phyloP scores from a whole-genome alignment of 2,888 invertebrate species.

The Lasioglossum calceatum region DNA sequence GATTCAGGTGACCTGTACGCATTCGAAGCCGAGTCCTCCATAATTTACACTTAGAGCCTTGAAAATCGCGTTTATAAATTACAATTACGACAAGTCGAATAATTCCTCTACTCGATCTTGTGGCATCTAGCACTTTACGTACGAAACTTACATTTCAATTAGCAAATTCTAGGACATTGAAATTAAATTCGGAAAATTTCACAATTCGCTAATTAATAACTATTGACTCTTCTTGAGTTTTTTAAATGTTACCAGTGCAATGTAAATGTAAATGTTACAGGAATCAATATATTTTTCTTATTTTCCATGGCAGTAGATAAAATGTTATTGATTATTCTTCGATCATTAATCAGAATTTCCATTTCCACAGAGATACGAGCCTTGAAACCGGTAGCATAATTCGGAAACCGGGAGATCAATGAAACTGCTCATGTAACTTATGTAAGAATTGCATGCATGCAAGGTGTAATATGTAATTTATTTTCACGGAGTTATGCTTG shows the following conservation, averaged over 20 bases:
- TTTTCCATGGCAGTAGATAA: background rate
- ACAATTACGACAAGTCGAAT: background rate
- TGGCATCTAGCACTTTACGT: background rate
- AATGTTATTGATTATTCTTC: background rate
- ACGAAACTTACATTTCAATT: background rate
- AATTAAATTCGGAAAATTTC: background rate
- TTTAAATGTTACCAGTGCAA: background rate
- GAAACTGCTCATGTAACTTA: background rate
- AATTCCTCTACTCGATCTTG: background rate
- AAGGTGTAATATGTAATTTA: background rate
- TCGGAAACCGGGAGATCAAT: background rate
- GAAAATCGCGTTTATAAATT: background rate
- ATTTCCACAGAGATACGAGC: background rate
- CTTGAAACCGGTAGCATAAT: background rate
- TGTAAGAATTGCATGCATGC: background rate
- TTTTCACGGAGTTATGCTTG: background rate
- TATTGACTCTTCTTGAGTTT: background rate
- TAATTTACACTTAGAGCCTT: background rate
- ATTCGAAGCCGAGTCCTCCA: background rate
- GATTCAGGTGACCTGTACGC: constrained; percentile 4
- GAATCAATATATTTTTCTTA: background rate
- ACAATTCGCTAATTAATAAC: background rate
- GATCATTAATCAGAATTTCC: background rate
- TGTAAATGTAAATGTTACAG: background rate
- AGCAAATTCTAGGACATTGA: background rate